Evolutionary conservation across 1,140 invertebrate genomes (phyloP).

Genomic region (Cyphomyrmex costatus): DNA sequence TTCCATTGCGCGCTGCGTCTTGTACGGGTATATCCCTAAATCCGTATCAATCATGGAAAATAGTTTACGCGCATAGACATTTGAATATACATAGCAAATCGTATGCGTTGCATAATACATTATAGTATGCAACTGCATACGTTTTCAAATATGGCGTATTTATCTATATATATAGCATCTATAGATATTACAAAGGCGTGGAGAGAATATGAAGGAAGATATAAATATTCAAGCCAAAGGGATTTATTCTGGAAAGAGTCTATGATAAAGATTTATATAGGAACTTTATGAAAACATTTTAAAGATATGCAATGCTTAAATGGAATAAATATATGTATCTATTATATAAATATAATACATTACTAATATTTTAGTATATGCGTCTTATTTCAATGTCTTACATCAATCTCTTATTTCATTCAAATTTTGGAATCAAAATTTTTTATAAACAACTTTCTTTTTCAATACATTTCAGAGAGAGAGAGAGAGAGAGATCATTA

Average conservation of each 20-base stretch:
- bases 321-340: background rate
- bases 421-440: too few relatives aligned
- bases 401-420: too few relatives aligned
- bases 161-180: background rate
- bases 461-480: too few relatives aligned
- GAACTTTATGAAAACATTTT: background rate
- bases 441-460: too few relatives aligned
- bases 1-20: constrained; percentile 9
- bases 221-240: background rate
- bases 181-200: background rate
- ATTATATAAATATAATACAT: background rate
- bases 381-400: too few relatives aligned
- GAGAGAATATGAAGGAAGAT: background rate
- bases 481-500: too few relatives aligned
- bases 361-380: too few relatives aligned
- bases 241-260: constrained; percentile 31
- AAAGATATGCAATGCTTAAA: background rate
- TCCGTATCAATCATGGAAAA: constrained; percentile 46
- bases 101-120: constrained; percentile 18
- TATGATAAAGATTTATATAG: background rate
- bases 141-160: background rate
- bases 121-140: background rate
- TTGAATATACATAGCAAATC: background rate
- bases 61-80: constrained; percentile 29
- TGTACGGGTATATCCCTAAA: background rate